A percentile compares a stretch with the other conserved stretches of the same genome.
These are phyloP conservation scores for Neocloeon triangulifer DNA, from an alignment of 1,140 invertebrate genomes.

Conservation along the genomic window DNA sequence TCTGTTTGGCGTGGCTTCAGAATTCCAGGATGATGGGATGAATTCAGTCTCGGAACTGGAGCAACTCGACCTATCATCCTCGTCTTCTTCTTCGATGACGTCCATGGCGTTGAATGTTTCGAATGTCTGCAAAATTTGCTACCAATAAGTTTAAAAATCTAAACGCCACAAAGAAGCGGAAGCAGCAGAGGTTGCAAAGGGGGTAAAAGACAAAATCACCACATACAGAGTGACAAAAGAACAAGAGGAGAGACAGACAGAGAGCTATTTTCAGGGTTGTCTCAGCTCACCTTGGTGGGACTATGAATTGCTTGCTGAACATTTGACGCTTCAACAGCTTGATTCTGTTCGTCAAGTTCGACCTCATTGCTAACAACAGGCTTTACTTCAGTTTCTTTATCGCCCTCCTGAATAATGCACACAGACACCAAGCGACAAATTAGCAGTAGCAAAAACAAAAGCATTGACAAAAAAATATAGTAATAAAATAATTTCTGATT, in stretches of 20 bases:
- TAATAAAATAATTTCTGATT: neutral
- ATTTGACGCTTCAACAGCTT: no score
- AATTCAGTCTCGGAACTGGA: constrained; percentile 24
- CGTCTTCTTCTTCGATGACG: constrained; percentile 15
- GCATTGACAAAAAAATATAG: constrained; percentile 3
- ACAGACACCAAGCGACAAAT: constrained; percentile 6
- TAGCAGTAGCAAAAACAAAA: constrained; percentile 6
- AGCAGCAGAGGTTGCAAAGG: constrained; percentile 7
- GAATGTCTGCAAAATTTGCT: neutral
- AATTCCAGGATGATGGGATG: constrained; percentile 30
- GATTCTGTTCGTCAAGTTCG: no score
- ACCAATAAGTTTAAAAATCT: neutral
- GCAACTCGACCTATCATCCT: constrained; percentile 14
- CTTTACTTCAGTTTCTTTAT: constrained; percentile 6
- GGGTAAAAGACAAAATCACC: constrained; percentile 6
- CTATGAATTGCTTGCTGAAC: no score
- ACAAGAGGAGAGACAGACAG: neutral
- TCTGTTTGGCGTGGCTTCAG: constrained; percentile 24
- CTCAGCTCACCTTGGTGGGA: no score
- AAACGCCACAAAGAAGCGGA: neutral
- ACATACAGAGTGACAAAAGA: constrained; percentile 1
- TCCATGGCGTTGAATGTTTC: constrained; percentile 9
- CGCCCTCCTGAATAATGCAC: constrained; percentile 4
- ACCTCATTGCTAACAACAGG: constrained; percentile 5
- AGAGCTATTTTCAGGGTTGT: no score